These are phyloP conservation scores for Nephila pilipes DNA, from an alignment of 1,140 invertebrate genomes.

Conservation along the genomic window DNA sequence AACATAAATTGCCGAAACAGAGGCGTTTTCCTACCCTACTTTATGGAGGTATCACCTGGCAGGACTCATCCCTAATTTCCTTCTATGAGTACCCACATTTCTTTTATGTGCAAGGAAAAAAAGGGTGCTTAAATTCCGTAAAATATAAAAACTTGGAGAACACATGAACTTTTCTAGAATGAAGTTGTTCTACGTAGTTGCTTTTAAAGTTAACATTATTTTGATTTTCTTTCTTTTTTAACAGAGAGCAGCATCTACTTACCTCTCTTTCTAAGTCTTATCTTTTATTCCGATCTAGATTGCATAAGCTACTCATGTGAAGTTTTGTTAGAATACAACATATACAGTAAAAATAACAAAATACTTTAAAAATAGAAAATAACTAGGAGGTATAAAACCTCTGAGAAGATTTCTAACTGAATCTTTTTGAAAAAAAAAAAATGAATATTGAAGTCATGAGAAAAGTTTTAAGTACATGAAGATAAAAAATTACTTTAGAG, in stretches of 20 bases:
- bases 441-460: not conserved
- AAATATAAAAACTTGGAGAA: no score
- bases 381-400: not conserved
- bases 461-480: no score
- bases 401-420: not conserved
- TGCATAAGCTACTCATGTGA: not conserved
- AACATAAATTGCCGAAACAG: no score
- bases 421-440: not conserved
- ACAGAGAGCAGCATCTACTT: not conserved
- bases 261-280: not conserved
- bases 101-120: not conserved
- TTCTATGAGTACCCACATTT: not conserved
- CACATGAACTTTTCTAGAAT: not conserved
- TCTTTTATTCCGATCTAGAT: not conserved
- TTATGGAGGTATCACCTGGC: conserved; percentile 28
- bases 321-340: not conserved
- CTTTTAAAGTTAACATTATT: not conserved
- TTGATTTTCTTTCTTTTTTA: not conserved
- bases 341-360: not conserved
- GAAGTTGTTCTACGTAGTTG: not conserved
- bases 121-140: not conserved
- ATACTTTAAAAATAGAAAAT: not conserved
- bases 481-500: no score
- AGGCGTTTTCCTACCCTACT: not conserved
- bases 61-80: not conserved